Evolutionary conservation across 2,797 vertebrate species (phyloP).

Genomic region (Psittacula derbiana): DNA sequence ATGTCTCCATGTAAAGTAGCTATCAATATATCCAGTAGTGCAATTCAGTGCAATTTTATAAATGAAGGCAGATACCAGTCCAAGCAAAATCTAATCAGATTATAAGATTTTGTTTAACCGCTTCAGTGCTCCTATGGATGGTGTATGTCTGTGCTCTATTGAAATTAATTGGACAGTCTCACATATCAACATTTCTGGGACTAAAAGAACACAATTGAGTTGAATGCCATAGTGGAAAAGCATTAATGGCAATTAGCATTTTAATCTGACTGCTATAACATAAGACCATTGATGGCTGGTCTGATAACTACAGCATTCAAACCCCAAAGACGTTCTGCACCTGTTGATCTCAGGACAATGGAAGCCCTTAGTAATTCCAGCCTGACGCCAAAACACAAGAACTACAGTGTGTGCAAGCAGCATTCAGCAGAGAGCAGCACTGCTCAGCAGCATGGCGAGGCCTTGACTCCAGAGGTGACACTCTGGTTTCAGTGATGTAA

Average conservation of each 20-base stretch:
- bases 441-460: neutral
- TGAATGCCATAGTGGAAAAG: neutral
- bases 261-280: constrained; percentile 21
- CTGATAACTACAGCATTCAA: constrained; percentile 18
- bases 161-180: neutral
- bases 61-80: neutral
- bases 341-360: constrained; percentile 2
- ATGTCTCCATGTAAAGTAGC: neutral
- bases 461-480: neutral
- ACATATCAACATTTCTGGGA: neutral
- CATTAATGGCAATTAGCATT: constrained; percentile 19
- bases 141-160: neutral
- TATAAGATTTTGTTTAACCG: neutral
- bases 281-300: neutral
- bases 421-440: neutral
- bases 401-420: neutral
- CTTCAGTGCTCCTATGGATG: neutral
- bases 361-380: neutral
- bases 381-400: neutral
- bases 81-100: neutral
- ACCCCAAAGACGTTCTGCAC: neutral
- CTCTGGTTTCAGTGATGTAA: neutral
- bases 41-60: neutral
- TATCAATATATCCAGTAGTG: neutral
- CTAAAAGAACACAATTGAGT: neutral